Conservation (phyloP, 2,113 vertebrate genomes). For the Narcine bancroftii region DNA sequence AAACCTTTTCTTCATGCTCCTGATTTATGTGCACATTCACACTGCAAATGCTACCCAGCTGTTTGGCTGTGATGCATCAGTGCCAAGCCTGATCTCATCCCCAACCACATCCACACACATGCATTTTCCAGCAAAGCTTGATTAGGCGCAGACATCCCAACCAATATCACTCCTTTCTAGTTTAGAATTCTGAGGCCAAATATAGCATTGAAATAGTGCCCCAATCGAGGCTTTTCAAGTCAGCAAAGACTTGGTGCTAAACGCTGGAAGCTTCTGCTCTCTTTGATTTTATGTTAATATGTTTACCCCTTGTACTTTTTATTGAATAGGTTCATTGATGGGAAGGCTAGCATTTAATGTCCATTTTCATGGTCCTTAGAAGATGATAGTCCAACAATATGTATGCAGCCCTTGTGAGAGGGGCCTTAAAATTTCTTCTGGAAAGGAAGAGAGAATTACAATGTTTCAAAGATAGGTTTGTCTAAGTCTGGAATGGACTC, state of each 20-base stretch:
- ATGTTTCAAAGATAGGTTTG: too few species aligned
- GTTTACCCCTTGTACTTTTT: too few species aligned
- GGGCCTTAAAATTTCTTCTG: too few species aligned
- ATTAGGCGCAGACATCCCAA: background rate
- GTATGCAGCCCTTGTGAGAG: too few species aligned
- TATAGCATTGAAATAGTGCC: background rate
- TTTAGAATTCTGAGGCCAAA: background rate
- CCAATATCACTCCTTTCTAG: background rate
- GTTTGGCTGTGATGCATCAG: background rate
- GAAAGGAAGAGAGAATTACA: too few species aligned
- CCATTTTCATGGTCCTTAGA: too few species aligned
- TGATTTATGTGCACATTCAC: background rate
- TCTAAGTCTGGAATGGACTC: too few species aligned
- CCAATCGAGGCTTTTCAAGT: background rate
- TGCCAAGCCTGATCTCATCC: constrained; percentile 30
- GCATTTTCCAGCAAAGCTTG: constrained; percentile 9
- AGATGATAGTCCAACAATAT: too few species aligned
- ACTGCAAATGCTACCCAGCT: background rate
- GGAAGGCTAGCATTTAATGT: too few species aligned
- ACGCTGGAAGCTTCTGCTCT: background rate
- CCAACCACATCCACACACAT: background rate
- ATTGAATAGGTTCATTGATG: too few species aligned
- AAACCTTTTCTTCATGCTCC: background rate
- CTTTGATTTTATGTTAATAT: too few species aligned
- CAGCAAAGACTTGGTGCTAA: background rate